Evolutionary conservation across 2,113 vertebrate genomes (phyloP), one percentile per base, ranked within the genome.

Genomic region (Corapipo altera): DNA sequence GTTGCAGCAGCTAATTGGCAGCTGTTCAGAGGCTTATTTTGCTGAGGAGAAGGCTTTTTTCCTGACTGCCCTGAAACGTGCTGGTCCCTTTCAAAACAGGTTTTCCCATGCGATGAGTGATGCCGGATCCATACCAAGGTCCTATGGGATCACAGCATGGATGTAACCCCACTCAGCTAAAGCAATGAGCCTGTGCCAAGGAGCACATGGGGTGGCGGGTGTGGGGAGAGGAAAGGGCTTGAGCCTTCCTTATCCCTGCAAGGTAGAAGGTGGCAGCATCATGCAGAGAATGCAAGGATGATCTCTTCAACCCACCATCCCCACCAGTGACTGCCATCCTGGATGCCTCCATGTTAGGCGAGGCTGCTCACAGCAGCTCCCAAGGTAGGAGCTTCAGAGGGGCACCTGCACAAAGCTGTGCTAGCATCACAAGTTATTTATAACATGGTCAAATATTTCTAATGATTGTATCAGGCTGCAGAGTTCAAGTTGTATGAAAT

Each of bases 281-380:
- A 35, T 0, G 0, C 3, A 3, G 52, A 17, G 66, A 43, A 9
- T 1, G 3, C 2, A 2, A 58, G 26, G 30, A 24, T 37, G 46
- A 41, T 33, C 62, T 79, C 57, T 55, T n/a, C 71, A 67, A 33
- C 57, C 74, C 71, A n/a, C 30, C 43, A 30, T 64, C 39, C 39
- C 57, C 74, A 43, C 39, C 57, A 67, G 66, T 0, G 3, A n/a
- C 51, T 41, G 28, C 21, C 14, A 23, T 13, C 48, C 6, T 1
- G 5, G 74, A 19, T 64, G 43, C 30, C 30, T 75, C 44, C 39
- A 4, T 0, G 0, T 23, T 11, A 37, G 33, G 48, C 0, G 6
- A 88, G 51, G 46, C 55, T 59, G 27, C 49, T 69, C 43, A 33
- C 5, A 17, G 74, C 0, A 0, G 41, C 88, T 83, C 58, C 48